Conservation (phyloP, 2,797 vertebrate species). For the Helarctos malayanus region DNA sequence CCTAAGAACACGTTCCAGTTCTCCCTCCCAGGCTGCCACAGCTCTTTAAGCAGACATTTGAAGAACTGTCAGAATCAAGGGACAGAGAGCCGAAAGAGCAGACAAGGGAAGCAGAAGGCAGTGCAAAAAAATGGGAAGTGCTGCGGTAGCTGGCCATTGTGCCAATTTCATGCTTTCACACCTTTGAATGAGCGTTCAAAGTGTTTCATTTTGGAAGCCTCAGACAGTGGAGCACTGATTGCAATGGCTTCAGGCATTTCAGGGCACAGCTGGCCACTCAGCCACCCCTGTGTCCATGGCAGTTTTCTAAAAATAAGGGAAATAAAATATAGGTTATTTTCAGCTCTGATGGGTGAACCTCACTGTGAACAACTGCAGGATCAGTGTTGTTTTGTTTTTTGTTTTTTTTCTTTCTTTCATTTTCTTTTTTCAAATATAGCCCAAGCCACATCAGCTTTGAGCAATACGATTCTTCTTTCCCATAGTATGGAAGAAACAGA, state of each 20-base stretch:
- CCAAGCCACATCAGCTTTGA: conserved; percentile 2
- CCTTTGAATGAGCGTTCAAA: conserved; percentile 81
- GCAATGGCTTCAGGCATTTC: conserved; percentile 68
- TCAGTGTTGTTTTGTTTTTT: neutral
- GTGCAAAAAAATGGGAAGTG: conserved; percentile 63
- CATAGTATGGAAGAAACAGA: neutral
- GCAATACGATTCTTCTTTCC: conserved; percentile 44
- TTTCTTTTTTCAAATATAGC: conserved; percentile 26
- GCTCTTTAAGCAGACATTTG: conserved; percentile 74
- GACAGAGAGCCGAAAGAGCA: conserved; percentile 52
- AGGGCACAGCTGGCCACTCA: conserved; percentile 67
- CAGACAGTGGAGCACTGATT: conserved; percentile 62
- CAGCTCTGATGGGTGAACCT: conserved; percentile 73
- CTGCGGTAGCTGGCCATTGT: neutral
- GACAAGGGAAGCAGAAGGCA: conserved; percentile 46
- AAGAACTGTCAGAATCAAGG: conserved; percentile 67
- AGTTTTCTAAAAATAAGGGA: conserved; percentile 78
- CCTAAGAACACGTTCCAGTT: conserved; percentile 22
- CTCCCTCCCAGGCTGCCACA: conserved; percentile 24
- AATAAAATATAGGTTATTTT: conserved; percentile 82
- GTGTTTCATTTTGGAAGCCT: conserved; percentile 82
- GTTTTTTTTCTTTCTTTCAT: neutral
- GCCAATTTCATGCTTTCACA: conserved; percentile 75
- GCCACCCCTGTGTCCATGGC: conserved; percentile 42
- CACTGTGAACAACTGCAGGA: conserved; percentile 75